Conservation (phyloP, 2,888 invertebrate species). For the Zaprionus bogoriensis region DNA sequence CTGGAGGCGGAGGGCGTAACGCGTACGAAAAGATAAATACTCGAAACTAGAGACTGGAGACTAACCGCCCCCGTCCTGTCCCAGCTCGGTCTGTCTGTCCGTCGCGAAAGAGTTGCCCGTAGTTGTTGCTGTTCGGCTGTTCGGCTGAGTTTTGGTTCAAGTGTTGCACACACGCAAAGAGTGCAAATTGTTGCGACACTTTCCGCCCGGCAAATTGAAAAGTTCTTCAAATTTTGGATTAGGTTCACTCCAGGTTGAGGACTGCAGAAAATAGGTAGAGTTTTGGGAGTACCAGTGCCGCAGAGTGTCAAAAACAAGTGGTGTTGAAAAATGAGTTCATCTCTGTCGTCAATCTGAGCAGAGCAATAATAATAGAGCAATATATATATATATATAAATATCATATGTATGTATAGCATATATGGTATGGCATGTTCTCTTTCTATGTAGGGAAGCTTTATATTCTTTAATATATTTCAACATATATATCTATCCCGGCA, state of each 20-base stretch:
- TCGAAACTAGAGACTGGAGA: neutral
- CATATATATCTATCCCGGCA: too few relatives aligned
- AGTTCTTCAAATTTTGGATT: neutral
- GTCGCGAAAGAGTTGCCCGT: neutral
- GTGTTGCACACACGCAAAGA: slow-evolving; percentile 6
- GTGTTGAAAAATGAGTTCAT: too few relatives aligned
- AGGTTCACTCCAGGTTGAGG: neutral
- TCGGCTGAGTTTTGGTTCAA: neutral
- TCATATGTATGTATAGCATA: too few relatives aligned
- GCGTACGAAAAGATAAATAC: slow-evolving; percentile 19
- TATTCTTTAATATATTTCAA: too few relatives aligned
- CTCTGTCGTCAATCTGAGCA: too few relatives aligned
- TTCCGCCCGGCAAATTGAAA: slow-evolving; percentile 5
- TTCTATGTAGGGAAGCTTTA: too few relatives aligned
- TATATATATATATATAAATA: too few relatives aligned
- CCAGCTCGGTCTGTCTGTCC: too few relatives aligned
- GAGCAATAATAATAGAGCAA: too few relatives aligned
- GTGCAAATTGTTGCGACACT: slow-evolving; percentile 25
- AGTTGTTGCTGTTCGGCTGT: too few relatives aligned
- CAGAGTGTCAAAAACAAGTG: too few relatives aligned
- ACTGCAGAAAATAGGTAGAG: neutral
- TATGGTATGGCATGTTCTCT: too few relatives aligned
- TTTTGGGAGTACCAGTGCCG: neutral
- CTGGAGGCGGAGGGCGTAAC: neutral
- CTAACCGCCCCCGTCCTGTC: slow-evolving; percentile 1